Base-by-base conservation (phyloP, 2,797 vertebrate genomes). In the Acomys russatus region DNA sequence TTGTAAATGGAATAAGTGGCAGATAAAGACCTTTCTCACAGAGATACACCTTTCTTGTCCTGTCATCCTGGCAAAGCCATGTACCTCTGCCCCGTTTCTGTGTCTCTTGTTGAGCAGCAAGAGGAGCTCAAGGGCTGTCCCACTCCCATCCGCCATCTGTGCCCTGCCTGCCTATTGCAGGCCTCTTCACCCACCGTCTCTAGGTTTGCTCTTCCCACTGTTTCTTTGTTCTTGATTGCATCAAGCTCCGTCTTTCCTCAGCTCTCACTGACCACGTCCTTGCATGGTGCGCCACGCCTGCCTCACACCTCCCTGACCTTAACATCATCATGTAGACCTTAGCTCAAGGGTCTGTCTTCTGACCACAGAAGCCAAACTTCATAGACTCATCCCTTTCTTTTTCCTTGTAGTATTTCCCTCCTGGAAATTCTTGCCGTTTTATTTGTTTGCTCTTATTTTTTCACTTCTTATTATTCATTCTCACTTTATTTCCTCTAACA, bases 381-480 rank as follows among this genome's bases (percentile, higher is more conserved):
- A 51, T 54, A 78, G 49, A 68, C 4, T 70, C 64, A 5, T 0
- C 18, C 18, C 1, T 6, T 59, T 78, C 64, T 38, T 61, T 64
- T 56, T 59, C 9, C 22, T 56, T 61, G 18, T 5, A 68, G 28
- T 70, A 14, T 77, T 28, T 51, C 44, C n/a, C 9, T 59, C 30
- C 18, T 61, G 12, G 12, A 71, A 85, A 71, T 79, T 23, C 44
- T 74, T 38, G 14, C 23, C 85, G 15, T 44, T 28, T 86, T 51
- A 71, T 22, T 61, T 35, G 79, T 49, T 83, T 83, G 18, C n/a
- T 71, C 64, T 35, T 76, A 49, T 17, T 15, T 30, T 12, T 87
- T 79, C 25, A 14, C 33, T 74, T 73, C 30, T 66, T 59, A 88
- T 82, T 51, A 92, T 49, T 88, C 74, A 61, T 30, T 49, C 80